Evolutionary conservation across 2,113 vertebrate genomes (phyloP), one percentile per base, ranked within the genome.

Genomic region (Malaclemys terrapin): DNA sequence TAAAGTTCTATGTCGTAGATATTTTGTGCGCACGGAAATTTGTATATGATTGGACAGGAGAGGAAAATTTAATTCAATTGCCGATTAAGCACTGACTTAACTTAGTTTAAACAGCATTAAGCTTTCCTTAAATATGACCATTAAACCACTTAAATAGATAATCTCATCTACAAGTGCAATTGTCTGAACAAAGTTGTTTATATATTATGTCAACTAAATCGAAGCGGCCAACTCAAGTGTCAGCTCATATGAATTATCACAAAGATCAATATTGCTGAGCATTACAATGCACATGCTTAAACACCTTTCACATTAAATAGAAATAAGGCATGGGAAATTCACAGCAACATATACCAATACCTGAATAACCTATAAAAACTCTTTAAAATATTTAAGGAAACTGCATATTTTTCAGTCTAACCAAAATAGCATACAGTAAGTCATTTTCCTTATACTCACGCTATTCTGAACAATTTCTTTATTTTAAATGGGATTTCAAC

Each of bases 221-320:
- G 5, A 57, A 69, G 62, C 13, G 62, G 35, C 6, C 8, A 69
- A 35, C 29, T 69, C 62, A 69, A 57, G 62, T 35, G 31, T 69
- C 35, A n/a, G 62, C 35, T 31, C 62, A 69, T 69, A 69, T n/a
- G 62, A 69, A 69, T 69, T n/a, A 88, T 93, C 88, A 90, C 75
- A 90, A 42, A 89, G 16, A 90, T 54, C 31, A 69, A 90, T n/a
- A 6, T 59, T 72, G 72, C 87, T 96, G 80, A 87, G 69, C 82
- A 82, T 49, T 72, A 90, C 81, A 49, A 93, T 93, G 88, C 19
- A 76, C 56, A 82, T 10, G 25, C 24, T 91, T 91, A 96, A 88
- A 14, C 2, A 45, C 47, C 24, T 82, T 92, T 89, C 81, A 42
- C 35, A 69, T 69, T 69, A 69, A 69, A 69, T 17, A 69, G 62